Evolutionary conservation across 2,113 vertebrate genomes (phyloP).

Genomic region (Piprites chloris): DNA sequence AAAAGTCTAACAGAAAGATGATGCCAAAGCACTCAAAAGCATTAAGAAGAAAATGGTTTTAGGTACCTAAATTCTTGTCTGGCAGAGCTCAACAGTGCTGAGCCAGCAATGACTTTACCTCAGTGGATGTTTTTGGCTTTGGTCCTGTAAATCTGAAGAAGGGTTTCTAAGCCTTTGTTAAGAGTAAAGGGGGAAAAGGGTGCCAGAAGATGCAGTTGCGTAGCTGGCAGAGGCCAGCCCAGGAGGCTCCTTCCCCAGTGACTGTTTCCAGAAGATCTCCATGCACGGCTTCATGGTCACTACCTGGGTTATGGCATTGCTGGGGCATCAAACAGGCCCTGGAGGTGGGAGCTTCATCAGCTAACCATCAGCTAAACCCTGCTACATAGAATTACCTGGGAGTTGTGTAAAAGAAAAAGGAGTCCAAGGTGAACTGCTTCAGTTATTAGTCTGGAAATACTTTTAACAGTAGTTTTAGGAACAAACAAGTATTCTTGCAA

Average conservation of each 20-base stretch:
- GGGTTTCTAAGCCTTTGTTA: neutral
- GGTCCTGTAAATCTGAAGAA: neutral
- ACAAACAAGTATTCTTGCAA: too few species aligned
- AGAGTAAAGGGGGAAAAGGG: neutral
- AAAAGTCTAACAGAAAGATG: neutral
- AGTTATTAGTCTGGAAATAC: neutral
- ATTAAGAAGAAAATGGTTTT: neutral
- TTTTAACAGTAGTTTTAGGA: too few species aligned
- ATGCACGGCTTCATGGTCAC: accelerated
- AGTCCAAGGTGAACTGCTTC: neutral
- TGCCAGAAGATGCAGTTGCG: neutral
- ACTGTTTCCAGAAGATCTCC: neutral
- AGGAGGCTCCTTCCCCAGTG: neutral
- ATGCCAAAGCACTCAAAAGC: neutral
- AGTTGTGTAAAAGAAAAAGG: neutral
- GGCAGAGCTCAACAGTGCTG: neutral
- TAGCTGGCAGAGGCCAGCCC: neutral
- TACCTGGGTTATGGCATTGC: accelerated
- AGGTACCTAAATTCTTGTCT: neutral
- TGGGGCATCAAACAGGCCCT: neutral
- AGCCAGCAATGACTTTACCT: neutral
- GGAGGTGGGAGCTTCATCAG: too few species aligned
- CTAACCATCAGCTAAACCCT: neutral
- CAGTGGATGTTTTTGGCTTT: neutral
- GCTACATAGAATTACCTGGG: neutral